Evolutionary conservation across 2,797 vertebrate genomes (phyloP).

Genomic region (Podargus strigoides): DNA sequence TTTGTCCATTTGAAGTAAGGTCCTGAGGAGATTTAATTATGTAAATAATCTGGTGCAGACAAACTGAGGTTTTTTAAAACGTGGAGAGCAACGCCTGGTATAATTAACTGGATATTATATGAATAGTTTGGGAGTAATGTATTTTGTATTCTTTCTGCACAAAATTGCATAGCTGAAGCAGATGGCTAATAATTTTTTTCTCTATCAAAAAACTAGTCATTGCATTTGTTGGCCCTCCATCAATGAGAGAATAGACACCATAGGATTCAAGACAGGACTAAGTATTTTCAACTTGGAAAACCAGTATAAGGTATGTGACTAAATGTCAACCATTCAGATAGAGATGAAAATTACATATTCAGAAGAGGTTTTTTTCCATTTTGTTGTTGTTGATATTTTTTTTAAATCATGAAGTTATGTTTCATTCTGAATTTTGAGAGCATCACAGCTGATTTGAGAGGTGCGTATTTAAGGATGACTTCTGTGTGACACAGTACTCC

Average conservation of each 20-base stretch:
- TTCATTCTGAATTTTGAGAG: not conserved
- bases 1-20: not conserved
- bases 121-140: not conserved
- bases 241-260: not conserved
- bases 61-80: not conserved
- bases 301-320: rapidly evolving
- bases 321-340: not conserved
- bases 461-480: not conserved
- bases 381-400: not conserved
- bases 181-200: not conserved
- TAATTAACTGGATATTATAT: not conserved
- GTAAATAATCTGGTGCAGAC: not conserved
- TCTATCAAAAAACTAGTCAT: not conserved
- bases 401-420: not conserved
- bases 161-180: not conserved
- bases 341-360: not conserved
- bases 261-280: not conserved
- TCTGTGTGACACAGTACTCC: not conserved
- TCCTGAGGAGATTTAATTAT: not conserved
- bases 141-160: not conserved
- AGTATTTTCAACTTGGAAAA: not conserved
- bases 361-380: not conserved
- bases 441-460: not conserved
- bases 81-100: rapidly evolving
- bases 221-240: not conserved